Conservation (phyloP, 37 sponge, comb jelly and placozoan genomes). For the Axinella damicornis region DNA sequence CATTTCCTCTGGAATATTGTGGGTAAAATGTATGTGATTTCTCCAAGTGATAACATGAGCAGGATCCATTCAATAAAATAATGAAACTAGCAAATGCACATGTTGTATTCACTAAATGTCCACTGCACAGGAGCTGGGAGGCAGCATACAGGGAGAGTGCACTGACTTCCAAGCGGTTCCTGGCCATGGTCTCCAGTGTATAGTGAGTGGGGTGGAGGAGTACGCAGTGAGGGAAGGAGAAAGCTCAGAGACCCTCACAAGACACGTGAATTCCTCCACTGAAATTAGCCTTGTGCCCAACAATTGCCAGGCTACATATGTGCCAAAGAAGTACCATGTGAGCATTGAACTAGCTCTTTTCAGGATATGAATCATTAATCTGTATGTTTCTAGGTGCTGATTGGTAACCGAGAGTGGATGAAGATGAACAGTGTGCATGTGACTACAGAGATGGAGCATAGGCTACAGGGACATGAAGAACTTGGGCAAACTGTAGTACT, state of each 20-base stretch:
- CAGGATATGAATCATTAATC: no score
- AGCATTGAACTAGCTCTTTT: no score
- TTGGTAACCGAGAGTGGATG: constrained; percentile 85
- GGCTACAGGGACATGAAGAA: constrained; percentile 49
- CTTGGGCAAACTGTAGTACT: constrained; percentile 80
- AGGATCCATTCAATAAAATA: no score
- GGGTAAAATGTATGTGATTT: no score
- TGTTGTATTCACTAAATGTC: background rate
- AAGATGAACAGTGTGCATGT: constrained; percentile 23
- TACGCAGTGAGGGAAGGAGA: background rate
- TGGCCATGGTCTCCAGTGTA: constrained; percentile 73
- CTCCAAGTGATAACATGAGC: no score
- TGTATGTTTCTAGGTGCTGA: constrained; percentile 35
- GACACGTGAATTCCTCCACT: background rate
- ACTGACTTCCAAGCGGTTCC: constrained; percentile 66
- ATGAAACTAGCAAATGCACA: no score
- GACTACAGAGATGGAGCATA: constrained; percentile 14
- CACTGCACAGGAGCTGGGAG: constrained; percentile 36
- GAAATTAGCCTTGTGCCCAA: no score
- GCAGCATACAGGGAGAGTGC: constrained; percentile 39
- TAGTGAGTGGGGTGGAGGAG: constrained; percentile 37
- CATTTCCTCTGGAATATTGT: no score
- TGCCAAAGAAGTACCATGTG: no score
- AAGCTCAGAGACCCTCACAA: background rate
- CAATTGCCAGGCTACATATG: no score